Percentiles rank a stretch among this genome's conserved stretches.
Conservation (phyloP, 1,140 invertebrate species). For the Ooceraea biroi region DNA sequence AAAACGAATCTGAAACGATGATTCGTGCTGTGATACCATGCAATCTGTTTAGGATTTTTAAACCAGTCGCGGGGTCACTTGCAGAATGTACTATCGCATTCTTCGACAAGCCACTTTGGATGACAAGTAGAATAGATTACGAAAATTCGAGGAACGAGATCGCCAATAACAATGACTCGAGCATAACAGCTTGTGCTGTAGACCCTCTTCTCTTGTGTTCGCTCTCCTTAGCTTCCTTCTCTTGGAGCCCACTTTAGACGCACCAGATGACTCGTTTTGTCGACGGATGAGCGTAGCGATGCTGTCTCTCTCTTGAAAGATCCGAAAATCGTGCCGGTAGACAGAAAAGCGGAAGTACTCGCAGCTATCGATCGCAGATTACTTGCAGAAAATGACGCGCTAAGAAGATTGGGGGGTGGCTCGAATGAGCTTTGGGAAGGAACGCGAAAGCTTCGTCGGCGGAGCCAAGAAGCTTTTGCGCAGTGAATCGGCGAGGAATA, state of each 20-base stretch:
- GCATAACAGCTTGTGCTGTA: conserved; percentile 55
- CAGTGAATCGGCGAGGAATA: conserved; percentile 22
- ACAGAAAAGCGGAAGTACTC: conserved; percentile 38
- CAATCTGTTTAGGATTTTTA: neutral
- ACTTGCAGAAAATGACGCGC: conserved; percentile 49
- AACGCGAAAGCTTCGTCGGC: conserved; percentile 21
- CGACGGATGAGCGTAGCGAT: conserved; percentile 25
- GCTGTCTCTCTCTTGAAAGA: conserved; percentile 5
- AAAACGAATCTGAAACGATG: neutral
- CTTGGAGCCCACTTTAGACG: conserved; percentile 36
- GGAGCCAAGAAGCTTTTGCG: neutral
- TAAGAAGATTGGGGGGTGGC: conserved; percentile 51
- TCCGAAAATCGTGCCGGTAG: conserved; percentile 44
- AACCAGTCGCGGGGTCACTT: neutral
- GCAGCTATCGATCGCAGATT: conserved; percentile 52
- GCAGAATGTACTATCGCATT: conserved; percentile 11
- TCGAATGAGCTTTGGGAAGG: conserved; percentile 39
- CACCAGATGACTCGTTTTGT: conserved; percentile 46
- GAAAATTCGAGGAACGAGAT: conserved; percentile 40
- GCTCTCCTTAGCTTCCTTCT: conserved; percentile 40
- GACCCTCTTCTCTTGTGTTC: conserved; percentile 21
- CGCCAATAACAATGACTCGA: conserved; percentile 16
- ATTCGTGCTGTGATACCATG: neutral
- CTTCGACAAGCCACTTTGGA: neutral
- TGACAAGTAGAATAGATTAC: neutral